These are phyloP conservation scores for Cochlearius cochlearius DNA, from an alignment of 2,113 vertebrate species.

Conservation along the genomic window DNA sequence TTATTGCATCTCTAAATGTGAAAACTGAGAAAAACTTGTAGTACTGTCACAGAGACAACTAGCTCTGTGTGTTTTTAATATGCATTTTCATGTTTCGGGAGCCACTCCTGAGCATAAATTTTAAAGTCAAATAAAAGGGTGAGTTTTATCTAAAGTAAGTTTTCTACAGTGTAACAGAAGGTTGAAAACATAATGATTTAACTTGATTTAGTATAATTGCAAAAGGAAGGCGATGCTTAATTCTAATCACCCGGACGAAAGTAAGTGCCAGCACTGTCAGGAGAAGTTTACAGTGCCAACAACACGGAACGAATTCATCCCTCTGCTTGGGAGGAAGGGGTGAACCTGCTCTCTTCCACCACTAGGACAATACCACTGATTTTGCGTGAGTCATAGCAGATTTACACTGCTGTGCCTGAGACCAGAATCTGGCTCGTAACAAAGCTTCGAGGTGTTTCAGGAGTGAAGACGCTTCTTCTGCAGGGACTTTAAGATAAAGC, in stretches of 20 bases:
- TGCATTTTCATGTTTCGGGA: neutral
- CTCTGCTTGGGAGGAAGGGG: neutral
- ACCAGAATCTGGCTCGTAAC: neutral
- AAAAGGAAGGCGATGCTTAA: neutral
- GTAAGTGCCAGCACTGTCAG: neutral
- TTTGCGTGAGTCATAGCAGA: neutral
- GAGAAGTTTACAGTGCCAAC: neutral
- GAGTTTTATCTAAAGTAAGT: neutral
- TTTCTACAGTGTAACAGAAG: neutral
- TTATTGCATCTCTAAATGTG: neutral
- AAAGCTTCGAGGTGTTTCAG: neutral
- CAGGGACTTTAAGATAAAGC: neutral
- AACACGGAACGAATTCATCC: neutral
- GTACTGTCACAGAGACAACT: neutral
- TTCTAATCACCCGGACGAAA: neutral
- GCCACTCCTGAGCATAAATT: neutral
- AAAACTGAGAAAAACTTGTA: neutral
- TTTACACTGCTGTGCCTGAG: neutral
- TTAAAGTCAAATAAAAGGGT: neutral
- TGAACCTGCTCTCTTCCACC: neutral
- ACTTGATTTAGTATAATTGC: neutral
- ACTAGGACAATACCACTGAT: neutral
- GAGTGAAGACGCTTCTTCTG: neutral
- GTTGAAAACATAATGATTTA: conserved; percentile 8
- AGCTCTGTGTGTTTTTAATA: neutral